A percentile compares a stretch with the other conserved stretches of the same genome.
Conservation (phyloP, 2,113 vertebrate species). For the Microtus pennsylvanicus region DNA sequence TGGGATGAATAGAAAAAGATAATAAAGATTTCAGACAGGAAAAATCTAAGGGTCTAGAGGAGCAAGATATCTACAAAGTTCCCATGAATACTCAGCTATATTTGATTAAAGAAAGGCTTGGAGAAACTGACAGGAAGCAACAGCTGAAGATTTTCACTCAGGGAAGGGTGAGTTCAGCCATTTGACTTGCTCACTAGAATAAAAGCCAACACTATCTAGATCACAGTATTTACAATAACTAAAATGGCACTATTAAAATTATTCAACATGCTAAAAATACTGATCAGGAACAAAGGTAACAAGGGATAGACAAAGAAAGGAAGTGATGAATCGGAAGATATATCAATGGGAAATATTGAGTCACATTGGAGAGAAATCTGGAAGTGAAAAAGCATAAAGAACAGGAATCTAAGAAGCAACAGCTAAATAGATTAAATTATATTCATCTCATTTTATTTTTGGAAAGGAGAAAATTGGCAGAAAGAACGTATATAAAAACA, state of each 20-base stretch:
- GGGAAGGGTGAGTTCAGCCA: background rate
- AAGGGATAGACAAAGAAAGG: background rate
- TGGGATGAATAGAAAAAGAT: background rate
- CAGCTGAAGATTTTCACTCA: background rate
- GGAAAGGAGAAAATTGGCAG: background rate
- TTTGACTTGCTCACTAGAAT: slow-evolving; percentile 20
- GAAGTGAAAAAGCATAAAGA: background rate
- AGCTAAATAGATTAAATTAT: background rate
- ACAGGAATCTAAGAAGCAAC: background rate
- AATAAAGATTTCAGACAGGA: background rate
- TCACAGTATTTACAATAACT: background rate
- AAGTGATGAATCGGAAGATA: background rate
- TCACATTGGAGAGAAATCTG: background rate
- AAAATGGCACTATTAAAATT: background rate
- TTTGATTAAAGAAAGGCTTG: background rate
- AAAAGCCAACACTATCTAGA: background rate
- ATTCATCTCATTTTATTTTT: slow-evolving; percentile 1
- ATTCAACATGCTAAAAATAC: background rate
- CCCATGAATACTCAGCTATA: background rate
- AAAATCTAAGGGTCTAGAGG: background rate
- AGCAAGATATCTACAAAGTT: background rate
- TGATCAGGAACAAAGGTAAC: background rate
- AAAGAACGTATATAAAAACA: slow-evolving; percentile 12
- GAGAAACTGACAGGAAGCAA: background rate
- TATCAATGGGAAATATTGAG: background rate